These are phyloP conservation scores for Cephalopachus bancanus DNA, from an alignment of 2,797 vertebrate genomes.

Conservation along the genomic window DNA sequence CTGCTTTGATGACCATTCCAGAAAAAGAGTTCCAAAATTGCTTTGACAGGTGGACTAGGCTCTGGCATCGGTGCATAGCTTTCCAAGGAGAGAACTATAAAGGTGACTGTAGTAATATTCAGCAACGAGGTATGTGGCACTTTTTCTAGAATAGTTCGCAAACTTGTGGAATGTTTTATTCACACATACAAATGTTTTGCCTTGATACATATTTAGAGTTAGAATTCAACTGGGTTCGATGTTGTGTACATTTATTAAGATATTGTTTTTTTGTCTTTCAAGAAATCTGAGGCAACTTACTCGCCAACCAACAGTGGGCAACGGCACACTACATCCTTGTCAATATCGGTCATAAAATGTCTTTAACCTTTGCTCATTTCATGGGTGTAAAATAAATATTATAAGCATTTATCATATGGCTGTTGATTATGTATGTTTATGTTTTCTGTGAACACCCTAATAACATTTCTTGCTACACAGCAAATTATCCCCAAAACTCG, in stretches of 20 bases:
- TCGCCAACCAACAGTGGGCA: neutral
- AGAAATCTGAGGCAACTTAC: constrained; percentile 12
- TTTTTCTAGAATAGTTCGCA: too few species aligned
- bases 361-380: constrained; percentile 19
- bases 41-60: too few species aligned
- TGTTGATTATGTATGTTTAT: neutral
- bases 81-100: too few species aligned
- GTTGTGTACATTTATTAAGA: neutral
- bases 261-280: neutral
- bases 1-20: too few species aligned
- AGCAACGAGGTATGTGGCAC: too few species aligned
- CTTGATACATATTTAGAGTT: neutral
- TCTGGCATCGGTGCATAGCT: too few species aligned
- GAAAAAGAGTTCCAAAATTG: too few species aligned
- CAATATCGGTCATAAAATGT: neutral
- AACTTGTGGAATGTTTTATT: neutral
- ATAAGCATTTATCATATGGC: neutral
- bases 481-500: neutral
- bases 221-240: constrained; percentile 37
- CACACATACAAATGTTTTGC: constrained; percentile 6
- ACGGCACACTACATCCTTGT: neutral
- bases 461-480: neutral
- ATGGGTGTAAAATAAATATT: neutral
- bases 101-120: too few species aligned
- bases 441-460: neutral